These are phyloP conservation scores for Astyanax mexicanus DNA, from an alignment of 2,797 vertebrate species.

Conservation along the genomic window DNA sequence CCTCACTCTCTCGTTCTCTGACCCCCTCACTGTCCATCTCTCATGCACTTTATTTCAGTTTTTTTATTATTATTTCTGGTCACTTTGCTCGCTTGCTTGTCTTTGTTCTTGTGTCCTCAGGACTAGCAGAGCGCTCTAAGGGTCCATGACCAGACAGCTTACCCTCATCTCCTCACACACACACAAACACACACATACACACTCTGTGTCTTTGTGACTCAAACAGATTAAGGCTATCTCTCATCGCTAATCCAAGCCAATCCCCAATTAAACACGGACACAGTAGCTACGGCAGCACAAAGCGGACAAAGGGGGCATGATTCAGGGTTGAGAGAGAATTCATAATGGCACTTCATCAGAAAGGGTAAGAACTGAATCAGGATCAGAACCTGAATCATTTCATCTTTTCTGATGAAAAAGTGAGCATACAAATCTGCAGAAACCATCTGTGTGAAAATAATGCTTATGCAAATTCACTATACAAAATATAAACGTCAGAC, in stretches of 20 bases:
- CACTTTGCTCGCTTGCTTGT: neutral
- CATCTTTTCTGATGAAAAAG: too few relatives aligned
- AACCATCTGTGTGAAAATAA: too few relatives aligned
- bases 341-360: neutral
- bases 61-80: neutral
- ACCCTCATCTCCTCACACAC: slow-evolving; percentile 26
- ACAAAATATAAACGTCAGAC: too few relatives aligned
- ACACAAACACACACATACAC: slow-evolving; percentile 27
- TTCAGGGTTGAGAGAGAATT: neutral
- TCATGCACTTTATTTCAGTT: neutral
- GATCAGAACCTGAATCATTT: neutral
- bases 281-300: slow-evolving; percentile 35
- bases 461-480: too few relatives aligned
- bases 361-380: neutral
- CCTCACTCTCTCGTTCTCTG: slow-evolving; percentile 40
- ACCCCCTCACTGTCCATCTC: slow-evolving; percentile 34
- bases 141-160: slow-evolving; percentile 20
- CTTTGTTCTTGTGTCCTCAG: neutral
- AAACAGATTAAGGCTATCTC: slow-evolving; percentile 68
- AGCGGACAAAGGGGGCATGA: slow-evolving; percentile 36
- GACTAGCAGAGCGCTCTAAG: neutral
- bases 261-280: slow-evolving; percentile 65
- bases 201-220: slow-evolving; percentile 47
- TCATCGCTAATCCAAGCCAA: slow-evolving; percentile 63
- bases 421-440: too few relatives aligned